Conservation (phyloP, 2,888 invertebrate species). For the Drosophila anceps region DNA sequence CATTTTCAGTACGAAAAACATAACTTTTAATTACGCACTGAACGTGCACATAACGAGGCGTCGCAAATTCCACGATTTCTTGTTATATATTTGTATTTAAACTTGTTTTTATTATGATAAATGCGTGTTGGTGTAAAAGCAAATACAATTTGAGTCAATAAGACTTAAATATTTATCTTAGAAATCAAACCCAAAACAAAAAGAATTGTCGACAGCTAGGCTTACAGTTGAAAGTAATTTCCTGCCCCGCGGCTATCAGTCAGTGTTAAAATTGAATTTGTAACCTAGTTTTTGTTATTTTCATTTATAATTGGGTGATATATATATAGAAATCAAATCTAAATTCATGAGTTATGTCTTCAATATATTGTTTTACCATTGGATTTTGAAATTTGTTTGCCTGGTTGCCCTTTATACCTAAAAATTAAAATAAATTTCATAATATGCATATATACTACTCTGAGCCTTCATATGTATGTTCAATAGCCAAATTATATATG, state of each 20-base stretch:
- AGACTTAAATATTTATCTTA: not conserved
- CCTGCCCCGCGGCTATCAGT: too few relatives aligned
- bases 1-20: constrained; percentile 50
- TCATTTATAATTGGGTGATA: not conserved
- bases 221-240: not conserved
- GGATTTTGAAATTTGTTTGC: not conserved
- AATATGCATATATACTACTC: not conserved
- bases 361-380: not conserved
- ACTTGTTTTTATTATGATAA: constrained; percentile 4
- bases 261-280: too few relatives aligned
- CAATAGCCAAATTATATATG: constrained; percentile 14
- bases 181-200: not conserved
- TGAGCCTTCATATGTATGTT: not conserved
- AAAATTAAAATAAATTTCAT: not conserved
- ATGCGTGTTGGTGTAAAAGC: too few relatives aligned
- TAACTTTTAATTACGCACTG: constrained; percentile 65
- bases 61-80: not conserved
- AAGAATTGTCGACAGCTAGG: not conserved
- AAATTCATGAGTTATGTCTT: not conserved
- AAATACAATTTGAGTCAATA: not conserved
- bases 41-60: not conserved
- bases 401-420: not conserved
- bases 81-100: not conserved
- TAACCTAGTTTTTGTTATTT: not conserved
- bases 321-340: not conserved